Conservation (phyloP, 2,797 vertebrate species). For the Nannoperca australis region DNA sequence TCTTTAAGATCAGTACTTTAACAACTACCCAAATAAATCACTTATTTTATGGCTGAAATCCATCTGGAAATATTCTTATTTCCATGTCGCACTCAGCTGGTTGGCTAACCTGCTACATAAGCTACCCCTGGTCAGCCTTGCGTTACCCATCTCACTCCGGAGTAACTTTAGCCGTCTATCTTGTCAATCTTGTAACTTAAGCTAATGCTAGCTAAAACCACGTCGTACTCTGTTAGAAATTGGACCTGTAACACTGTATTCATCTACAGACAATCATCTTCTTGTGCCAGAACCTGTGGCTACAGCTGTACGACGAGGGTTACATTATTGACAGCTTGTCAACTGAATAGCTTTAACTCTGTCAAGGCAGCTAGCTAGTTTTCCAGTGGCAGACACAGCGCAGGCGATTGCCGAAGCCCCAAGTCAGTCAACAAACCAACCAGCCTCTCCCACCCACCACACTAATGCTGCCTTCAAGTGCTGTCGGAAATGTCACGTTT, state of each 20-base stretch:
- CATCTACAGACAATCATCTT: not conserved
- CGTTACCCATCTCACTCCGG: slow-evolving; percentile 56
- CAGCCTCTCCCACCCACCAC: slow-evolving; percentile 66
- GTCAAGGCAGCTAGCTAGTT: slow-evolving; percentile 29
- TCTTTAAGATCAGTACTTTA: not conserved
- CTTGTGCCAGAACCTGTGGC: not conserved
- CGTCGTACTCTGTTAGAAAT: not conserved
- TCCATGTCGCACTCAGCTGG: slow-evolving; percentile 38
- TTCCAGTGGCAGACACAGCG: not conserved
- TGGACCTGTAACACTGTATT: not conserved
- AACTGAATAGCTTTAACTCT: slow-evolving; percentile 28
- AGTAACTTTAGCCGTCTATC: slow-evolving; percentile 72
- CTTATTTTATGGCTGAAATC: slow-evolving; percentile 3
- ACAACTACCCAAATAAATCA: not conserved
- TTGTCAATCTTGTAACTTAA: slow-evolving; percentile 63
- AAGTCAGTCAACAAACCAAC: slow-evolving; percentile 72
- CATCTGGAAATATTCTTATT: not conserved
- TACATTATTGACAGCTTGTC: slow-evolving; percentile 51
- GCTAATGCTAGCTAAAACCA: slow-evolving; percentile 41
- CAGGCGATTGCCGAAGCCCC: slow-evolving; percentile 19
- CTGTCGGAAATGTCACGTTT: slow-evolving; percentile 16
- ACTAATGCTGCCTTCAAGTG: slow-evolving; percentile 33
- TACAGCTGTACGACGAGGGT: not conserved
- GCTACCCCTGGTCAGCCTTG: slow-evolving; percentile 32
- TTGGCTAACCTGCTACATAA: slow-evolving; percentile 29